Evolutionary conservation across 2,888 invertebrate genomes (phyloP).

Genomic region (Limnephilus marmoratus): DNA sequence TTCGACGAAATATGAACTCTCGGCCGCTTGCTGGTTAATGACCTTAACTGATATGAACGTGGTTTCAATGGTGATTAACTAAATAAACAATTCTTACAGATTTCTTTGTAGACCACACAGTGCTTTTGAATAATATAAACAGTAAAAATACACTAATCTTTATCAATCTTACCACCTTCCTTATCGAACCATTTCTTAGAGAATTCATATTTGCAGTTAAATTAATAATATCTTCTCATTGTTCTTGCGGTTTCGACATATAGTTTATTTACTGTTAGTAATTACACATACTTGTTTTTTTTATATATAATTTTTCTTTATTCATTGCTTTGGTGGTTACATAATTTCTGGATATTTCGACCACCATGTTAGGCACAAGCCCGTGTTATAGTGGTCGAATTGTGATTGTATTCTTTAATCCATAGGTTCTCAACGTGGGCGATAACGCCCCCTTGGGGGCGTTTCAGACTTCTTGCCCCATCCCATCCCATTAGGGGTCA

Average conservation of each 20-base stretch:
- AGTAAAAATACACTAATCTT: neutral
- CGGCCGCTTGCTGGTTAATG: too few relatives aligned
- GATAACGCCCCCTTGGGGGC: too few relatives aligned
- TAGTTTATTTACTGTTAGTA: neutral
- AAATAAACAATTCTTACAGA: neutral
- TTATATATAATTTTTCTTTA: too few relatives aligned
- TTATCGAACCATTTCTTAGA: neutral
- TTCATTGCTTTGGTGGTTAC: too few relatives aligned
- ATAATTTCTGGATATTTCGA: too few relatives aligned
- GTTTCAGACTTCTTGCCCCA: too few relatives aligned
- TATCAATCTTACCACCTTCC: neutral
- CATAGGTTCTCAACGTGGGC: too few relatives aligned
- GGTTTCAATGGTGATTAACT: neutral
- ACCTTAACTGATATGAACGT: neutral
- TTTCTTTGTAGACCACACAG: neutral
- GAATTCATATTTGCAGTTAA: neutral
- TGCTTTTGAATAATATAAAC: neutral
- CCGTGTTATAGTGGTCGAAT: too few relatives aligned
- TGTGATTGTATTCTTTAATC: neutral
- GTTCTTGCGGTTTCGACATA: neutral
- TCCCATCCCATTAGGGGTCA: too few relatives aligned
- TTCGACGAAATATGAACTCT: too few relatives aligned
- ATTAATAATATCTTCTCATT: neutral
- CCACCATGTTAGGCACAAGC: too few relatives aligned
- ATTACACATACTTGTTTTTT: neutral